Base-by-base conservation (phyloP, 2,797 vertebrate genomes). In the Holocentrus rufus region DNA sequence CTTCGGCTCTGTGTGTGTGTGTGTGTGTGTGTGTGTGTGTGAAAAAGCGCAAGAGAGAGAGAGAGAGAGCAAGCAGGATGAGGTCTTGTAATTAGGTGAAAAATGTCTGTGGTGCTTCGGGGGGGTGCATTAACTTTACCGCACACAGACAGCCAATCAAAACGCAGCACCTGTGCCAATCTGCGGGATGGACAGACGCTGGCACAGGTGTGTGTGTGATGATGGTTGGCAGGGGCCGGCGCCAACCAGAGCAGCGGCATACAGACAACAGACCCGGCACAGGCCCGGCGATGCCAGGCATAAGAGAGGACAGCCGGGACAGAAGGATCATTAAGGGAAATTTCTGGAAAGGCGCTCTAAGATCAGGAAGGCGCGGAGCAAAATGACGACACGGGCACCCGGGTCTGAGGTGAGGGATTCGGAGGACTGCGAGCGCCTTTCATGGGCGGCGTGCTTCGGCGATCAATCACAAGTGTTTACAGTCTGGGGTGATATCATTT, bases 151-250 rank as follows among this genome's bases (percentile, higher is more conserved):
- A 77, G 85, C 77, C 89, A 89, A 87, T 91, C 79, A 84, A 83
- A 89, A 91, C 23, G 77, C 81, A 72, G 81, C 90, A 91, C 88
- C 89, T 91, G 92, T 89, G 92, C 92, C 89, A 86, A 79, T 87
- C 73, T 84, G 83, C 75, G 72, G 89, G 80, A 84, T 6, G 79
- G 88, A 92, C 94, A 94, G 93, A 94, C 91, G 92, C 87, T 85
- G 79, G 84, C 87, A 77, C 93, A 94, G 93, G 94, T 94, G 94
- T 81, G 87, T 86, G 81, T 23, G 57, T 84, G 89, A 86, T 81
- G 83, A 88, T 59, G 85, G 81, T 79, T 92, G 93, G 91, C 91
- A 86, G 76, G 67, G 66, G 78, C 22, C 68, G 70, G 70, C 53
- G 79, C 77, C 89, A 91, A 83, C 82, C 72, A 60, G 86, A 81